These are phyloP conservation scores for Tyria jacobaeae DNA, from an alignment of 2,888 invertebrate species.

Conservation along the genomic window DNA sequence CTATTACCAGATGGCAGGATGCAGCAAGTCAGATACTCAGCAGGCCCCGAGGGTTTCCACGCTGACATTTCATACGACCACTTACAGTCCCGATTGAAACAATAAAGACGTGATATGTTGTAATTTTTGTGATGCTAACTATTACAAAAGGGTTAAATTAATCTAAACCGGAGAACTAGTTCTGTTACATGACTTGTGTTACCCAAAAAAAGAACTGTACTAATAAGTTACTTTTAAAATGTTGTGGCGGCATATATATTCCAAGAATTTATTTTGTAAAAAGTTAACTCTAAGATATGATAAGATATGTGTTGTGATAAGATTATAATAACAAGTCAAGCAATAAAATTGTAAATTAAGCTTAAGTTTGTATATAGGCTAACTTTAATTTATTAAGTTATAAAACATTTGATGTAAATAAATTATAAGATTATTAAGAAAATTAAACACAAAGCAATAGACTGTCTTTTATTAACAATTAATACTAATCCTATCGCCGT, in stretches of 20 bases:
- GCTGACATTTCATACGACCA: slow-evolving; percentile 91
- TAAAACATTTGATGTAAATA: slow-evolving; percentile 19
- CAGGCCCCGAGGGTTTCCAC: slow-evolving; percentile 92
- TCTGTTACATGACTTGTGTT: not conserved
- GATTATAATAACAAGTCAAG: slow-evolving; percentile 30
- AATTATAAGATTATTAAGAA: slow-evolving; percentile 17
- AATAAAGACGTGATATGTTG: not conserved
- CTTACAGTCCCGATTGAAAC: slow-evolving; percentile 19
- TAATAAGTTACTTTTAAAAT: not conserved
- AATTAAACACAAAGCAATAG: slow-evolving; percentile 42
- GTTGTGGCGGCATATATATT: not conserved
- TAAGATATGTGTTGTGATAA: slow-evolving; percentile 12
- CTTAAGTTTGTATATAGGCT: slow-evolving; percentile 21
- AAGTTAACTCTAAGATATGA: not conserved
- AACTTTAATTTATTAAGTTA: slow-evolving; percentile 20
- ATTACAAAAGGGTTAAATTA: not conserved
- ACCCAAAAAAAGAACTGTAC: not conserved
- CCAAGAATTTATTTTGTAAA: not conserved
- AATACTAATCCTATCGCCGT: not conserved
- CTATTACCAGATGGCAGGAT: slow-evolving; percentile 92
- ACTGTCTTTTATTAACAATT: slow-evolving; percentile 34
- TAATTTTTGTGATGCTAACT: slow-evolving; percentile 2
- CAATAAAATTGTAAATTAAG: slow-evolving; percentile 19
- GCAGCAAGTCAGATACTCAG: slow-evolving; percentile 92
- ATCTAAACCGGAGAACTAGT: not conserved